Base-by-base conservation (phyloP, 2,888 invertebrate genomes). In the Epinotia ramella region DNA sequence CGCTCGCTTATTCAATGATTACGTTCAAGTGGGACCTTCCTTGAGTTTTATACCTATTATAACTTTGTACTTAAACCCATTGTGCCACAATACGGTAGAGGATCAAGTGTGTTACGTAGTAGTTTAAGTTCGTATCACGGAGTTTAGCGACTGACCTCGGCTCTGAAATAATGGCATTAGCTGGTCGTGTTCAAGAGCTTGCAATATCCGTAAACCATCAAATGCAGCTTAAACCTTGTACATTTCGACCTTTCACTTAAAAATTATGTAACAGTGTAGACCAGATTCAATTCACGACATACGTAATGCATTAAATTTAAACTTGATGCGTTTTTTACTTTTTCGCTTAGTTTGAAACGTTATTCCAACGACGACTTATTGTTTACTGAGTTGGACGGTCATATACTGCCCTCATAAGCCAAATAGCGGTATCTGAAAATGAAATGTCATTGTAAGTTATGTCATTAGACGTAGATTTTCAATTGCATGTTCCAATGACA, bases 151-250 rank as follows among this genome's bases (percentile, higher is more conserved):
- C 56, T 46, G 56, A 72, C 64, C 57, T 56, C 65, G 46, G 64
- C 64, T 56, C 28, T 63, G 28, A 64, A 64, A 57, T 69, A 74
- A 68, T 64, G 69, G 49, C 49, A 70, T 64, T 49, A 70, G 49
- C 69, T 33, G 56, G 28, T 46, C 28, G 63, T 64, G 59, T 49
- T 44, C 62, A 67, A 46, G 49, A 20, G 44, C 59, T 12, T 12
- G 53, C 64, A 74, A 59, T 70, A 65, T 49, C 69, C 74, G 57
- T 74, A 59, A 73, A 73, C 72, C 28, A 60, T 20, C 33, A 28
- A 28, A 9, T 57, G 28, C 57, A 57, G 57, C 40, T 57, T 68
- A 68, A 33, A 56, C 56, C n/a, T 13, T 46, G 46, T 13, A 56
- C 40, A 62, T 28, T 33, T 24, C 3, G 28, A 16, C 28, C 24